Percentiles rank a stretch among this genome's conserved stretches.
phyloP scores from a whole-genome alignment of 2,888 invertebrate genomes.

The Athetis lepigone region DNA sequence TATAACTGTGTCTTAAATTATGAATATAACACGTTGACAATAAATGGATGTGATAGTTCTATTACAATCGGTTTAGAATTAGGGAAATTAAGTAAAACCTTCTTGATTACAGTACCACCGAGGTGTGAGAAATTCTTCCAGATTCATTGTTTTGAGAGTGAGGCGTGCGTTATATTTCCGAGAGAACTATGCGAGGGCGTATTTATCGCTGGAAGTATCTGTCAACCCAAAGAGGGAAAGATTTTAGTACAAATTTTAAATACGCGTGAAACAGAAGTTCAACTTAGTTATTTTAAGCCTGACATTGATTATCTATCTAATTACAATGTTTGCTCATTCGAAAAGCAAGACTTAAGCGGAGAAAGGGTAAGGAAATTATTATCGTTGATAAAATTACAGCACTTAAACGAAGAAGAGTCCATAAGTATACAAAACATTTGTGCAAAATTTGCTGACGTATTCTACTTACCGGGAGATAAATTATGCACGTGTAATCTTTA shows the following conservation, averaged over 20 bases:
- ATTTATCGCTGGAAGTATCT: conserved; percentile 14
- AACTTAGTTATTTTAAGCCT: conserved; percentile 12
- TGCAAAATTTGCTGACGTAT: conserved; percentile 21
- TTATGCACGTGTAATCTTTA: conserved; percentile 11
- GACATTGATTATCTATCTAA: conserved; percentile 9
- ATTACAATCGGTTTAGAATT: conserved; percentile 3
- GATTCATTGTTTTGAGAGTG: neutral
- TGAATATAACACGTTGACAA: conserved; percentile 1
- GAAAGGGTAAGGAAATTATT: conserved; percentile 9
- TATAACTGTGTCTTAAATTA: conserved; percentile 2
- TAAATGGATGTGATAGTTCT: conserved; percentile 5
- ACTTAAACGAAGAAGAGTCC: conserved; percentile 13
- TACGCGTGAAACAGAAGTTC: conserved; percentile 13
- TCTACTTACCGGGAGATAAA: conserved; percentile 11
- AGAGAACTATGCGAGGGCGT: conserved; percentile 12
- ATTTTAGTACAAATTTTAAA: conserved; percentile 13
- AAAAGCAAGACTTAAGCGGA: conserved; percentile 3
- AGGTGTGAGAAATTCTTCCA: neutral
- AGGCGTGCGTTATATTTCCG: conserved; percentile 3
- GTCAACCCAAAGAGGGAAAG: conserved; percentile 3
- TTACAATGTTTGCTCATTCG: conserved; percentile 9
- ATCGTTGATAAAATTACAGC: conserved; percentile 11
- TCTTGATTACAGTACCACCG: neutral
- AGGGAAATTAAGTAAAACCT: neutral
- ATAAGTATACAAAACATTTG: conserved; percentile 19